Percentiles rank a stretch among this genome's conserved stretches.
phyloP scores from a whole-genome alignment of 2,113 vertebrate species.

The Tyrannus savana region DNA sequence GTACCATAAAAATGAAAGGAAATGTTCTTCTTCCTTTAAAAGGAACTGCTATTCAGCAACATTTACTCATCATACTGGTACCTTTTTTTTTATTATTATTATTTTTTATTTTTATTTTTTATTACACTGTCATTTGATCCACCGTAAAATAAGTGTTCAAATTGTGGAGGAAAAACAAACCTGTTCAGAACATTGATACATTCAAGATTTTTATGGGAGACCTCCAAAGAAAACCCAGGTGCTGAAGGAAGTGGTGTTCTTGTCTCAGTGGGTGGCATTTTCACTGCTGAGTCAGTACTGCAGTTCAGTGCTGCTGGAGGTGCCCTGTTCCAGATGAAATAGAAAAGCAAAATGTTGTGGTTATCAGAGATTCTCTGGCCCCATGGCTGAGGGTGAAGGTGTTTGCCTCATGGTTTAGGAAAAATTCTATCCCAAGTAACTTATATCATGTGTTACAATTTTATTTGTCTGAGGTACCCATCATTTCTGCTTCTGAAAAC shows the following conservation, averaged over 20 bases:
- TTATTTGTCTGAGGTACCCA: not conserved
- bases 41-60: not conserved
- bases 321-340: slow-evolving; percentile 53
- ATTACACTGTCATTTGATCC: not conserved
- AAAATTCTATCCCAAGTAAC: slow-evolving; percentile 29
- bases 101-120: not conserved
- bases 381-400: not conserved
- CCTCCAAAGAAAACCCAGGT: slow-evolving; percentile 60
- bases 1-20: not conserved
- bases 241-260: slow-evolving; percentile 22
- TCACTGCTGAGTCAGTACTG: slow-evolving; percentile 63
- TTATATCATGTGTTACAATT: not conserved
- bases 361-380: slow-evolving; percentile 18
- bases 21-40: not conserved
- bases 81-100: not conserved
- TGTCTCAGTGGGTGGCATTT: slow-evolving; percentile 68
- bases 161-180: not conserved
- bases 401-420: not conserved
- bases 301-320: slow-evolving; percentile 26
- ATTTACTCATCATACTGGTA: not conserved
- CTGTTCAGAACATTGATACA: not conserved
- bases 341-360: slow-evolving; percentile 51
- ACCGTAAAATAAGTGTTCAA: not conserved
- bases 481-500: not conserved
- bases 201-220: slow-evolving; percentile 20